These are phyloP conservation scores for Hozukius guyotensis DNA, from an alignment of 2,797 vertebrate species.

Conservation along the genomic window DNA sequence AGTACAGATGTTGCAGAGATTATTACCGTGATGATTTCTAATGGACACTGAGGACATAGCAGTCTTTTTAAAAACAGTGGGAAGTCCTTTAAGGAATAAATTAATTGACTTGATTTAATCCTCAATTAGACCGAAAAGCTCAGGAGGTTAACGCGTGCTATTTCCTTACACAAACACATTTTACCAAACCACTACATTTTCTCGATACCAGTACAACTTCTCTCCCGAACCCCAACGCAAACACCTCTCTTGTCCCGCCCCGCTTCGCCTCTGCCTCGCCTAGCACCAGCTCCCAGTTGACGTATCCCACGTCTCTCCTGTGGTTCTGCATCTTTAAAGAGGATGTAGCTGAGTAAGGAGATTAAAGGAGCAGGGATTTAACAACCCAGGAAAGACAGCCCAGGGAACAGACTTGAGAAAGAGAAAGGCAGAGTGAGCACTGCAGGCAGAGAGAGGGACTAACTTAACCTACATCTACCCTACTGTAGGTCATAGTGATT, in stretches of 20 bases:
- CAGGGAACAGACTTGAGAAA: constrained; percentile 71
- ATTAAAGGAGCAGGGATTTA: constrained; percentile 88
- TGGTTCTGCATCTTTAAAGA: constrained; percentile 89
- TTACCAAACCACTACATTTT: background rate
- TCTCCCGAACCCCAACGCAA: constrained; percentile 5
- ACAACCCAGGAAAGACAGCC: constrained; percentile 79
- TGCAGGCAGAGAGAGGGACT: constrained; percentile 58
- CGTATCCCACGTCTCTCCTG: constrained; percentile 65
- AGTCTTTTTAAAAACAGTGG: background rate
- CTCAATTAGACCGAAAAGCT: background rate
- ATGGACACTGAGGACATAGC: background rate
- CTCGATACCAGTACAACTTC: background rate
- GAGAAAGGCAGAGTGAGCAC: constrained; percentile 62
- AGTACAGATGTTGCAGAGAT: constrained; percentile 12
- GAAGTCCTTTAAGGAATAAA: background rate
- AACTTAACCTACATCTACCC: constrained; percentile 80
- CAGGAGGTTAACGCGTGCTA: background rate
- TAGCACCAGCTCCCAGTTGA: constrained; percentile 53
- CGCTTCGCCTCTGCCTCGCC: constrained; percentile 58
- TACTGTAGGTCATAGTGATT: constrained; percentile 78
- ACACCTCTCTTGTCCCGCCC: constrained; percentile 49
- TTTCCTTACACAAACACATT: background rate
- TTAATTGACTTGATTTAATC: constrained; percentile 27
- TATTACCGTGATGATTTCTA: background rate
- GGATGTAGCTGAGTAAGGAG: constrained; percentile 85